Base-by-base conservation (phyloP, 1,140 invertebrate genomes). In the Drosophila melanica region DNA sequence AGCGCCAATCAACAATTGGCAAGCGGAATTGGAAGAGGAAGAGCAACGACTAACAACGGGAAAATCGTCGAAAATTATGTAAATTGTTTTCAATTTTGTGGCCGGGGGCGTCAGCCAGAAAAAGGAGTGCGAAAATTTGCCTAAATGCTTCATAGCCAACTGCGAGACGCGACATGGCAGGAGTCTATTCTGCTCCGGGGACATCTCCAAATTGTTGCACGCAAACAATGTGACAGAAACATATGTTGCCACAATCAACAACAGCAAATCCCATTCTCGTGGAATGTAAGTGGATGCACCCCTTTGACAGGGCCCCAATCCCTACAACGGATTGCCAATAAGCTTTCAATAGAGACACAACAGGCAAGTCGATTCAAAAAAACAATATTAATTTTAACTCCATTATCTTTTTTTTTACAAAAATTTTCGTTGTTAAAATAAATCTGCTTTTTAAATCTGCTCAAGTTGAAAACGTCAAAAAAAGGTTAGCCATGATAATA, bases 51-150 rank as follows among this genome's bases (percentile, higher is more conserved):
- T 33, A 55, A 48, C 75, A 75, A 77, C 71, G 68, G 68, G 71
- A 74, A 87, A 86, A 87, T 86, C 65, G 82, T 69, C 78, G 64
- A 45, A 89, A 89, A 89, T 89, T 89, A 89, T 89, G 84, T 77
- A 89, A 89, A 89, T 89, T 84, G 73, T 80, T 77, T 68, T 75
- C 73, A 33, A 45, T 57, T 42, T 12, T 53, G 50, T 35, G 30
- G 14, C 27, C 33, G 6, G n/a, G 27, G 65, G 50, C 58, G 16
- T 5, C n/a, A 59, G 23, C 41, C 41, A 35, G 48, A 42, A 50
- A 77, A 86, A 75, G 57, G 75, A 77, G 82, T 73, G 80, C 69
- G 79, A 77, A 89, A 89, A 89, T 89, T 89, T 89, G 84, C 79
- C 84, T 89, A 89, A 89, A 89, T 89, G 84, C 77, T 72, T 66